Evolutionary conservation across 2,888 invertebrate species (phyloP), one percentile per base, ranked within the genome.

Genomic region (Idaea biselata): DNA sequence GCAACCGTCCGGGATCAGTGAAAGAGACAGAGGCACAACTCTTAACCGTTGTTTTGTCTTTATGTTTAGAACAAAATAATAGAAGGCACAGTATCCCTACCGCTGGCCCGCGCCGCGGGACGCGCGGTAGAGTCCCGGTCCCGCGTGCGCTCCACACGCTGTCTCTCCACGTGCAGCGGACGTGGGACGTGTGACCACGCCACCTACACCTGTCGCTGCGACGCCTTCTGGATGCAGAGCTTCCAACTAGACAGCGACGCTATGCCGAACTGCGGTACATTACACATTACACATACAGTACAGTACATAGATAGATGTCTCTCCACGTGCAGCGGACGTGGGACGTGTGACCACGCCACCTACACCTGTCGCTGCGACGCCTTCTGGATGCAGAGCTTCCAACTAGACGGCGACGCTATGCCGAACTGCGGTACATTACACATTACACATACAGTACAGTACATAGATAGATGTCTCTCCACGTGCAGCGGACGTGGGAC

Each of bases 161-260:
- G 99, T 81, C 98, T 98, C 78, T 98, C 98, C 89, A 94, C 96
- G 85, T 99, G 99, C 89, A 98, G 98, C 55, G 96, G 96, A 58
- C 98, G 99, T 87, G 99, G 99, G 61, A 94, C 94, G 53, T 99
- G 99, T 89, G 96, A 97, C 84, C 95, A 96, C 79, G 94, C 95
- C 73, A 95, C 97, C 6, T 94, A 98, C 74, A 94, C 95, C 62
- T 99, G 98, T 80, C 94, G 96, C 76, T 99, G 98, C 87, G 97
- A 98, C 88, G 97, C 98, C 18, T 98, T 98, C 93, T 99, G 99
- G 99, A 98, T 98, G 97, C 96, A 97, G 88, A 96, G 97, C 82
- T 92, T 96, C 53, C 96, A 96, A 79, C 93, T 95, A 18, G 97
- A 97, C 86, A 94, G 95, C 8, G 97, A 97, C 86, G 95, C 95